Evolutionary conservation across 2,888 invertebrate species (phyloP), one percentile per base, ranked within the genome.

Genomic region (Nephrotoma guestfalica): DNA sequence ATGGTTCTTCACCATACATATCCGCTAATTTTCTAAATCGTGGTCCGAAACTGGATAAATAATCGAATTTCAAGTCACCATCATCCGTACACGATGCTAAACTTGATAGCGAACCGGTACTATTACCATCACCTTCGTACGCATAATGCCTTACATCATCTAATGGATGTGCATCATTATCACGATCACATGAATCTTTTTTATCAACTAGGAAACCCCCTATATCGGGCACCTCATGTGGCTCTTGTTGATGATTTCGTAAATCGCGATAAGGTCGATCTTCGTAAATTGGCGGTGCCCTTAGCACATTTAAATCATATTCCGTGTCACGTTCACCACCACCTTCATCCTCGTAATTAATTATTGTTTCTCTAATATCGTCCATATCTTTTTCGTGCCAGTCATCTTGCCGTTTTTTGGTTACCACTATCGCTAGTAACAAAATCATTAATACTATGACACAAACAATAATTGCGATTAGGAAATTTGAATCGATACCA

Each of bases 111-210:
- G 98, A 98, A 88, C 98, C 98, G 88, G 96, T 97, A 15, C 95
- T 95, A 90, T 98, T 98, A 88, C 98, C 98, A 90, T 97, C 97
- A 85, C 99, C 99, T 92, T 99, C 99, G 91, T 99, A 99, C 87
- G 98, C 98, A 91, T 99, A 99, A 92, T 99, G 97, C 87, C 99
- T 94, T 30, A 99, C 97, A 92, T 99, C 99, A 91, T 99, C 99
- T 90, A 96, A 97, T 0, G 98, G 98, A 89, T 95, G 95, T 88
- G 96, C 97, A 89, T 96, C 96, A 0, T 97, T 96, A 91, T 99
- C 99, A 88, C 96, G 94, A 92, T 98, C 98, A 88, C 98, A 96
- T 88, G 95, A 94, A 88, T 96, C 96, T 91, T 98, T 96, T 91
- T 97, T 98, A 89, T 95, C 96, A 89, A 96, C 96, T 86, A 98